Evolutionary conservation across 2,113 vertebrate genomes (phyloP), one percentile per base, ranked within the genome.

Genomic region (Nycticebus coucang): DNA sequence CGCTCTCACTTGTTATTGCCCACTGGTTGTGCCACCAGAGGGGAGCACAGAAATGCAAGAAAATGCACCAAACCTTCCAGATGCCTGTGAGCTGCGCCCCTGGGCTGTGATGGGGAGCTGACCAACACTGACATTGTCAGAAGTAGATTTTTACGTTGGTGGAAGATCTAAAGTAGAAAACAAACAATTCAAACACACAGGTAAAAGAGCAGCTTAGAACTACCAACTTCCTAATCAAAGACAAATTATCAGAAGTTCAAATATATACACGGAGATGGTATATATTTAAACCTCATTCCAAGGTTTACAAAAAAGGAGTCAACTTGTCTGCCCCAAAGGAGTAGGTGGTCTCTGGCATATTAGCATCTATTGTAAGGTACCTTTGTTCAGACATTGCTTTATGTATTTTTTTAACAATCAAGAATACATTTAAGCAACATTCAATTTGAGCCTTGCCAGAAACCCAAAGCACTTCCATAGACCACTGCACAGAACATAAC

Each of bases 201-300:
- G 66, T 60, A 35, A 89, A 92, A 90, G 41, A 83, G 4, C 10
- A 72, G 17, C 28, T 91, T 87, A 78, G 37, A 72, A 60, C 14
- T n/a, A 75, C 24, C 30, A 91, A 5, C 28, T 78, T 55, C 37
- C 35, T 93, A 84, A 74, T 55, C 62, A 87, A 95, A 80, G 71
- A 75, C 17, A 93, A 79, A 59, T 9, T 78, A 12, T 53, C 37
- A 79, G 18, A 78, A 95, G 19, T 80, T 85, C 35, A 93, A 83
- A 64, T 64, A 87, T 10, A 60, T 11, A 89, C 15, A 94, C 12
- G 84, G 86, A 84, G 59, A 75, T 22, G 30, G 12, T 13, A 89
- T 55, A 74, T 11, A 30, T 91, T 95, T n/a, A n/a, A n/a, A n/a
- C n/a, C n/a, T 94, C 69, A 94, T 77, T 82, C 75, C 84, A 79